Percentiles rank a stretch among this genome's conserved stretches.
phyloP scores from a whole-genome alignment of 2,113 vertebrate genomes.

The Plecturocebus donacophilus region DNA sequence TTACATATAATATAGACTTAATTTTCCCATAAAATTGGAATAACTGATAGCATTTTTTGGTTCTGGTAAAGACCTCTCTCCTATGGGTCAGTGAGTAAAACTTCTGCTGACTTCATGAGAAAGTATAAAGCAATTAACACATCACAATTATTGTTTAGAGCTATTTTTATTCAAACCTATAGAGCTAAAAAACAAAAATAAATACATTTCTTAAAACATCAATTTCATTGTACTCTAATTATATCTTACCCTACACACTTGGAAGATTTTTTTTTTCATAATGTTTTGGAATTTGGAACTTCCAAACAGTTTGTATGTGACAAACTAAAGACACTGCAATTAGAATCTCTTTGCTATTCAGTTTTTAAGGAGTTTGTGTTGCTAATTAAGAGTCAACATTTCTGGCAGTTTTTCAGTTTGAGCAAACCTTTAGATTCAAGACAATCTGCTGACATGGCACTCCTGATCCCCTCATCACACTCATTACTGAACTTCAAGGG shows the following conservation, averaged over 20 bases:
- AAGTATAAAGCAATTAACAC: conserved; percentile 16
- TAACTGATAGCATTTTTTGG: not conserved
- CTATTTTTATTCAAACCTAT: conserved; percentile 63
- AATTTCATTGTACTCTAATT: not conserved
- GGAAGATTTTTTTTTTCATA: not conserved
- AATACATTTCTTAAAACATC: not conserved
- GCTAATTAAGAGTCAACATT: conserved; percentile 20
- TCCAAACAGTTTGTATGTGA: conserved; percentile 31
- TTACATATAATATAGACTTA: not conserved
- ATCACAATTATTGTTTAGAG: not conserved
- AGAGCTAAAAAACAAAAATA: conserved; percentile 37
- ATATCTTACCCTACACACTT: not conserved
- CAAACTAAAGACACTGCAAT: conserved; percentile 33
- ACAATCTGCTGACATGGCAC: not conserved
- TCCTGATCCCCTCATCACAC: not conserved
- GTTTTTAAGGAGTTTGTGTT: not conserved
- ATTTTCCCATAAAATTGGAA: conserved; percentile 19
- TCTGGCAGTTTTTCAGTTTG: conserved; percentile 8
- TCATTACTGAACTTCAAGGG: not conserved
- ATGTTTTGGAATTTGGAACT: conserved; percentile 50
- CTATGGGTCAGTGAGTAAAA: not conserved
- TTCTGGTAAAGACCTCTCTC: not conserved
- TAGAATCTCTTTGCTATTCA: not conserved
- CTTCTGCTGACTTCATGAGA: conserved; percentile 9
- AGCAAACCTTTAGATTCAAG: not conserved